These are phyloP conservation scores for Phalangium opilio DNA, from an alignment of 2,888 invertebrate species.

Conservation along the genomic window DNA sequence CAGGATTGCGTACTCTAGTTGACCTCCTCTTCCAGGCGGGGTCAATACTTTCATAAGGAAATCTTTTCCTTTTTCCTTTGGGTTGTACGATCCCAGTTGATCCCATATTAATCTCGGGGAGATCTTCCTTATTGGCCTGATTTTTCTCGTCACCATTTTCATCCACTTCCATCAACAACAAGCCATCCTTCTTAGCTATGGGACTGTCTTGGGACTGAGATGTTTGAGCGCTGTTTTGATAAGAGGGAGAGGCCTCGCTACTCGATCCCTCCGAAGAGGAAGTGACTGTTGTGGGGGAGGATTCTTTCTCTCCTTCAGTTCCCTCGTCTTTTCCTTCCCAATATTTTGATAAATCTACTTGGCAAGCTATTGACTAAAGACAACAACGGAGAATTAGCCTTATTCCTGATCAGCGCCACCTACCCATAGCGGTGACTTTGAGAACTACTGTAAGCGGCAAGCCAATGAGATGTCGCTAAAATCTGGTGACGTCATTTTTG, in stretches of 20 bases:
- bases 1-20: constrained; percentile 25
- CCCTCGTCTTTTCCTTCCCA: constrained; percentile 5
- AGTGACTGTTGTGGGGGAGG: constrained; percentile 8
- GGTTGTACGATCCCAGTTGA: neutral
- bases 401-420: too few relatives aligned
- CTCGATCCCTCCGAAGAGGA: constrained; percentile 14
- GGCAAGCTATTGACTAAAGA: constrained; percentile 26
- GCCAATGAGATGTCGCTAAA: too few relatives aligned
- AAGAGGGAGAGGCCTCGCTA: constrained; percentile 7
- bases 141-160: too few relatives aligned
- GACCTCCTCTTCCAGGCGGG: constrained; percentile 25
- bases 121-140: too few relatives aligned
- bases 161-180: too few relatives aligned
- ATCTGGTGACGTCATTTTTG: too few relatives aligned
- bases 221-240: too few relatives aligned
- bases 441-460: too few relatives aligned
- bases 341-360: constrained; percentile 23
- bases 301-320: constrained; percentile 4
- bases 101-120: too few relatives aligned
- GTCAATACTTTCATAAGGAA: constrained; percentile 16
- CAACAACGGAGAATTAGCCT: neutral
- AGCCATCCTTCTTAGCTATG: too few relatives aligned
- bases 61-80: constrained; percentile 19
- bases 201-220: too few relatives aligned
- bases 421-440: too few relatives aligned